phyloP scores from a whole-genome alignment of 2,113 vertebrate species.

The Trogon melanurus region DNA sequence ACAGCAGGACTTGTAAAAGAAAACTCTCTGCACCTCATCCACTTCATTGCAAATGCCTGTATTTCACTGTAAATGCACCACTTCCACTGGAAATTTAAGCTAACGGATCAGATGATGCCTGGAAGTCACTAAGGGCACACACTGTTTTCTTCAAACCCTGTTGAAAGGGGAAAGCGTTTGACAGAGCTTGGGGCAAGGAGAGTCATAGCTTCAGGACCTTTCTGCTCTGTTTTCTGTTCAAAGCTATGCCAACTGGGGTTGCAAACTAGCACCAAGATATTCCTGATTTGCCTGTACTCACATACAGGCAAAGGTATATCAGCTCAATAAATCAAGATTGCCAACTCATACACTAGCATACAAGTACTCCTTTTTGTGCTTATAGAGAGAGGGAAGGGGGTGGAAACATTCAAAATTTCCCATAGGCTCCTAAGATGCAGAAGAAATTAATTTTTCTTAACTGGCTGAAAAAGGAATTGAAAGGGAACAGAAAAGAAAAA shows the following conservation, averaged over 20 bases:
- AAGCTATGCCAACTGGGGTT: background rate
- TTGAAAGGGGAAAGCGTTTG: background rate
- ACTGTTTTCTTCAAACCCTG: background rate
- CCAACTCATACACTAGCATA: background rate
- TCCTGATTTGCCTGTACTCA: conserved; percentile 11
- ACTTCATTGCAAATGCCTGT: background rate
- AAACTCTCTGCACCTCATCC: background rate
- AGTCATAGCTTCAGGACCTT: background rate
- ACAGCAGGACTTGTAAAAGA: background rate
- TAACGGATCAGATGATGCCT: background rate
- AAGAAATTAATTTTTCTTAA: conserved; percentile 1
- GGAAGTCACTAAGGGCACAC: background rate
- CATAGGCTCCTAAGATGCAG: background rate
- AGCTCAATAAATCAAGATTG: conserved; percentile 37
- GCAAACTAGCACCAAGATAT: conserved; percentile 24
- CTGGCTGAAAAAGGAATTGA: background rate
- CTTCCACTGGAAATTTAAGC: background rate
- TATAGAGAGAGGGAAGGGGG: background rate
- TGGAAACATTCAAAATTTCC: background rate
- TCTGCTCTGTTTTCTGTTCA: background rate
- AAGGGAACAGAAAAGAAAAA: background rate
- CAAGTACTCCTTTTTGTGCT: background rate
- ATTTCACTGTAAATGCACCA: background rate
- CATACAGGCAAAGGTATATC: background rate
- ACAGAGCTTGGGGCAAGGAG: background rate